These are phyloP conservation scores for Ephialtes manifestator DNA, from an alignment of 2,888 invertebrate species.

Conservation along the genomic window DNA sequence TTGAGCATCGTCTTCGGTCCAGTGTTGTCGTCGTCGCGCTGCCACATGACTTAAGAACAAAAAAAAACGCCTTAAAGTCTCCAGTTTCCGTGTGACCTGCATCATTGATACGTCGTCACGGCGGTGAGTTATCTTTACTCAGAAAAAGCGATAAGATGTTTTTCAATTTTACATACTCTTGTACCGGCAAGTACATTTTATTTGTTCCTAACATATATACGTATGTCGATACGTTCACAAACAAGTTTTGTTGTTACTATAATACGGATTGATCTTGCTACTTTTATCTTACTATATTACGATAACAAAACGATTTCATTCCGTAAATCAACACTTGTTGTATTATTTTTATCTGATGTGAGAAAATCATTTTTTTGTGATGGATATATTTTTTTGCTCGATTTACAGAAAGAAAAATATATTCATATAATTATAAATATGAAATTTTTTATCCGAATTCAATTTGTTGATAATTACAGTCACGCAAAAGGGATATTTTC, in stretches of 20 bases:
- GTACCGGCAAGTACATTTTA: neutral
- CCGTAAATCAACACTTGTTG: no score
- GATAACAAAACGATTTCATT: no score
- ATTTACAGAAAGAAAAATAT: no score
- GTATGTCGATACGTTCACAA: neutral
- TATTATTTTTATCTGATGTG: no score
- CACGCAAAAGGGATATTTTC: neutral
- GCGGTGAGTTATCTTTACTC: conserved; percentile 12
- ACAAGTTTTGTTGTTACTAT: neutral
- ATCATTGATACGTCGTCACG: conserved; percentile 59
- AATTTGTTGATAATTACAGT: no score
- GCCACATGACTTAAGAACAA: conserved; percentile 52
- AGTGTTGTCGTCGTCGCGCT: conserved; percentile 31
- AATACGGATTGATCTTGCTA: no score
- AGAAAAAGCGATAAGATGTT: conserved; percentile 13
- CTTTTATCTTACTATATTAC: no score
- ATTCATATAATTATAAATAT: no score
- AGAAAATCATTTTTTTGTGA: no score
- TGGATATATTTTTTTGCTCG: no score
- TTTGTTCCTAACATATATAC: neutral
- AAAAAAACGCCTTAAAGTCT: conserved; percentile 62
- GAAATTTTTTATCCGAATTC: no score
- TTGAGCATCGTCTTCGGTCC: conserved; percentile 61
- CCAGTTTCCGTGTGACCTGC: conserved; percentile 77
- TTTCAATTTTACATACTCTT: neutral